Base-by-base conservation (phyloP, 2,113 vertebrate species). In the Quiscalus mexicanus region DNA sequence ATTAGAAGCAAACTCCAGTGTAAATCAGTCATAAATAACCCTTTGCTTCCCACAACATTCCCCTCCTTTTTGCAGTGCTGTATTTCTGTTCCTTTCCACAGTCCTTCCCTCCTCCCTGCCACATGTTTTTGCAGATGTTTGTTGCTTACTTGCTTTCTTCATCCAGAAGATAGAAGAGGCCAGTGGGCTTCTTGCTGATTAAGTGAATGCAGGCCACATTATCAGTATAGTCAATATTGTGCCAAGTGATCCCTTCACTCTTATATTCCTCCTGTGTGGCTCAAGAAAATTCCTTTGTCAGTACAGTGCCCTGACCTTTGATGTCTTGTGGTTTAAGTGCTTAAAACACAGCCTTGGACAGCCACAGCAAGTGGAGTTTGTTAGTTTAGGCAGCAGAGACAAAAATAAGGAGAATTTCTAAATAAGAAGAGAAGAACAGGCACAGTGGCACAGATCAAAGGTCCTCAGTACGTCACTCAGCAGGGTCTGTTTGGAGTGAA, bases 101-200 rank as follows among this genome's bases (percentile, higher is more conserved):
- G 64, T 31, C 70, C 76, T 74, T 90, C 79, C 89, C 93, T 93
- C 91, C 81, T 77, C 82, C 49, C 69, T 53, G 42, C 58, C 85
- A 92, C 6, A 5, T 9, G 33, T 49, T 30, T 82, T 70, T 47
- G 3, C 81, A 93, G 67, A 93, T 87, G 24, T 31, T 64, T 77
- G n/a, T 74, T 42, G 94, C 99, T 97, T 98, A 99, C 99, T 99
- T 99, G 99, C 99, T 99, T 98, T 99, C 99, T 97, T 99, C 99
- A 47, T 99, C 99, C 89, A 99, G 98, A 84, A 99, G 98, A 97
- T 99, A 99, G 85, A 99, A 99, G 87, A 99, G 98, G 44, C 99
- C 99, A 0, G 99, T 99, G 88, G 99, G 99, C 71, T 99, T 99
- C 98, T 99, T 99, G 98, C 99, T 99, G 98, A 99, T 99, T 74